Conservation (phyloP, 2,797 vertebrate genomes). For the Protosalanx chinensis region DNA sequence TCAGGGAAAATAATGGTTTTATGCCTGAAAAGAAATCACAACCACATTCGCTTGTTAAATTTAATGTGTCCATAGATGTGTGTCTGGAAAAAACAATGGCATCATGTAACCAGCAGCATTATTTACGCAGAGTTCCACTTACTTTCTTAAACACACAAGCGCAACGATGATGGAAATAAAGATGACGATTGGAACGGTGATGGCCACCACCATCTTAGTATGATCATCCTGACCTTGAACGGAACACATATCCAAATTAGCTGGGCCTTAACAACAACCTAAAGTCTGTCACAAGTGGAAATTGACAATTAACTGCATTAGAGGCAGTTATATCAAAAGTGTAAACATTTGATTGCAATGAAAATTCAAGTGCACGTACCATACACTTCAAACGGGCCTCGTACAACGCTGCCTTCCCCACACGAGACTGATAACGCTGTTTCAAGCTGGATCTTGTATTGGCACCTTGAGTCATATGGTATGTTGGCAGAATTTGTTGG, state of each 20-base stretch:
- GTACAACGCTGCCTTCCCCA: background rate
- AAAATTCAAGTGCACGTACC: background rate
- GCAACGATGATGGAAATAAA: background rate
- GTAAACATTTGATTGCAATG: no score
- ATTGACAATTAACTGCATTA: no score
- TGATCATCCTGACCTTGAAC: constrained; percentile 10
- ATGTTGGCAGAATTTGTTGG: background rate
- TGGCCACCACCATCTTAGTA: background rate
- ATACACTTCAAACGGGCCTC: background rate
- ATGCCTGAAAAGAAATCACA: background rate
- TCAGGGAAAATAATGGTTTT: background rate
- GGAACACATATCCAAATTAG: background rate
- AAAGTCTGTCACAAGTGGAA: no score
- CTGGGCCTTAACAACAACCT: no score
- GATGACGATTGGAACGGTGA: background rate
- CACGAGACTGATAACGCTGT: rapidly evolving
- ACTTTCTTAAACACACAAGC: constrained; percentile 8
- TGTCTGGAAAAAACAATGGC: background rate
- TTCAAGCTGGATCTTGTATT: constrained; percentile 10
- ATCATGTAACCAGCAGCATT: background rate
- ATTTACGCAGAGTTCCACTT: background rate
- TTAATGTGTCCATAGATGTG: background rate
- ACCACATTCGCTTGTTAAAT: background rate
- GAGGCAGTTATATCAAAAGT: no score
- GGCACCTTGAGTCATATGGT: constrained; percentile 1